These are phyloP conservation scores for Eupeodes latifasciatus DNA, from an alignment of 2,888 invertebrate genomes.

Conservation along the genomic window DNA sequence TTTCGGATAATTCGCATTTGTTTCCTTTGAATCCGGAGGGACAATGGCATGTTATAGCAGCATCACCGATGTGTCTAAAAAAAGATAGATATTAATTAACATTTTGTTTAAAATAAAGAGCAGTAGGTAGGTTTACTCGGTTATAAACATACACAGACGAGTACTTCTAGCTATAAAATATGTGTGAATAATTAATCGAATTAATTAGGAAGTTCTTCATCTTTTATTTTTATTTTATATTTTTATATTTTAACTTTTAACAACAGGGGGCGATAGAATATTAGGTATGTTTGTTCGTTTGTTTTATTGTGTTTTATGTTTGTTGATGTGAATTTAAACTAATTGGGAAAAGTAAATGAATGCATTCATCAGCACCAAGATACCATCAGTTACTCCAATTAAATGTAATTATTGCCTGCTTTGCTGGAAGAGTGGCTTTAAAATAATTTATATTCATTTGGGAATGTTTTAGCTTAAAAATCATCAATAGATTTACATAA, in stretches of 20 bases:
- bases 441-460: neutral
- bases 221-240: neutral
- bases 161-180: neutral
- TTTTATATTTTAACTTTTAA: neutral
- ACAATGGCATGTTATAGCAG: conserved; percentile 90
- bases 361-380: neutral
- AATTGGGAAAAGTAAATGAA: conserved; percentile 19
- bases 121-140: too few relatives aligned
- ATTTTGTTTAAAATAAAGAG: neutral
- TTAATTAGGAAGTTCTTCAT: neutral
- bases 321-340: neutral
- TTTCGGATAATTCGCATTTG: conserved; percentile 88
- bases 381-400: neutral
- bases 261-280: neutral
- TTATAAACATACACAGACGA: too few relatives aligned
- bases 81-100: conserved; percentile 25
- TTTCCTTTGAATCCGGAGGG: conserved; percentile 88
- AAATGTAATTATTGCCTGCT: neutral
- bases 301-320: neutral
- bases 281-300: neutral
- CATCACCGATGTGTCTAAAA: conserved; percentile 90
- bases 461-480: neutral
- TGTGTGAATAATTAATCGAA: conserved; percentile 33
- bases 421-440: neutral
- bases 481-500: neutral